A percentile compares a stretch with the other conserved stretches of the same genome.
Evolutionary conservation across 1,140 invertebrate species (phyloP).

Genomic region (Eueides isabella): DNA sequence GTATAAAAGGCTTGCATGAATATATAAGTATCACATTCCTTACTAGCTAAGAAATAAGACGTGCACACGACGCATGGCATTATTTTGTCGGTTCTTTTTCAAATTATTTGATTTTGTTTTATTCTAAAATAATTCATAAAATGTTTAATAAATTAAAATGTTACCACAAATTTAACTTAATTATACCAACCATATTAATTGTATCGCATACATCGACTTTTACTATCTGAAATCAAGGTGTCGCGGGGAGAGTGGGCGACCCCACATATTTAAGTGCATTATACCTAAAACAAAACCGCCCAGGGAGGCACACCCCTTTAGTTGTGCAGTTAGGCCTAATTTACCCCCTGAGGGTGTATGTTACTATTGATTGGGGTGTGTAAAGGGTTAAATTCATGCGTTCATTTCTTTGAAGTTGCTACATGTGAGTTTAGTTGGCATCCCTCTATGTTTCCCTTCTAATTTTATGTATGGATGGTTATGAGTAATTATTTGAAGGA

Average conservation of each 20-base stretch:
- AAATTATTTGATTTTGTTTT: too few species aligned
- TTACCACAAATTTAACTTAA: background rate
- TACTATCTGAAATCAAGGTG: constrained; percentile 61
- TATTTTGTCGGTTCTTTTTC: too few species aligned
- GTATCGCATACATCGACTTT: constrained; percentile 36
- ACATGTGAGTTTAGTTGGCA: constrained; percentile 31
- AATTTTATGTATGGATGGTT: constrained; percentile 1
- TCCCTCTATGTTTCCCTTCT: constrained; percentile 1
- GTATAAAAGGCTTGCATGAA: too few species aligned
- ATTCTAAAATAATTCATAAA: too few species aligned
- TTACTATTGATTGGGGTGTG: constrained; percentile 57
- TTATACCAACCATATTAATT: constrained; percentile 4
- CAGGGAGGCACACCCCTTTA: constrained; percentile 54
- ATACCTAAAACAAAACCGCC: constrained; percentile 69
- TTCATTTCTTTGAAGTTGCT: constrained; percentile 46
- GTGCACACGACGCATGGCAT: too few species aligned
- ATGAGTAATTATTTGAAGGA: constrained; percentile 3
- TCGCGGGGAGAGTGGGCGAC: constrained; percentile 36
- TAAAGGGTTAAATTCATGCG: constrained; percentile 51
- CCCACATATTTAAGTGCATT: constrained; percentile 65
- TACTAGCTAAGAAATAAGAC: too few species aligned
- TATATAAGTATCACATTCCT: too few species aligned
- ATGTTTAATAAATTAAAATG: too few species aligned
- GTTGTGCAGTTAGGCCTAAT: constrained; percentile 71
- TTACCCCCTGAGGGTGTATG: constrained; percentile 56